Conservation (phyloP, 2,888 invertebrate genomes). For the Macroteleia sp. region DNA sequence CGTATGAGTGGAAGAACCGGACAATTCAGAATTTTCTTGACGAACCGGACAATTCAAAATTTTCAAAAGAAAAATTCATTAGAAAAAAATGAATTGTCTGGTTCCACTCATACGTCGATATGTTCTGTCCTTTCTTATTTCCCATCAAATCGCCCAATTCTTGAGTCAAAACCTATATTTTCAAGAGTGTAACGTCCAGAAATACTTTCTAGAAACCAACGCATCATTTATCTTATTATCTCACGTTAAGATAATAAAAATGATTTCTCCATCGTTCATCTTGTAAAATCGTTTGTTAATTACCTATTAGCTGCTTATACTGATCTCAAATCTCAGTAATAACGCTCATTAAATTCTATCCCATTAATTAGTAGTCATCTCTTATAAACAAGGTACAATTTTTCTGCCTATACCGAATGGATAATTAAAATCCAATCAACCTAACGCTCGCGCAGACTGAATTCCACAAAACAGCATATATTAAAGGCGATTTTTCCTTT, state of each 20-base stretch:
- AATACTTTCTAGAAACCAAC: too few relatives aligned
- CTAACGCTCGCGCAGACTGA: constrained; percentile 12
- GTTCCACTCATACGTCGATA: too few relatives aligned
- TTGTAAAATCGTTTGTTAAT: not conserved
- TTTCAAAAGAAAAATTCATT: too few relatives aligned
- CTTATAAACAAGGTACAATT: constrained; percentile 18
- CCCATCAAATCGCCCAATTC: too few relatives aligned
- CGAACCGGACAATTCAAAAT: too few relatives aligned
- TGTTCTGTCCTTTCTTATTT: too few relatives aligned
- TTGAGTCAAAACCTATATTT: too few relatives aligned
- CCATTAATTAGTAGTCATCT: constrained; percentile 22
- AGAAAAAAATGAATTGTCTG: too few relatives aligned
- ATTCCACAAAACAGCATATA: constrained; percentile 36
- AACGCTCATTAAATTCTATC: constrained; percentile 7
- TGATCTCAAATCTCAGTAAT: constrained; percentile 12
- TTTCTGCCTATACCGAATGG: not conserved
- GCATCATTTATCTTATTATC: too few relatives aligned
- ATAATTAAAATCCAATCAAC: constrained; percentile 45
- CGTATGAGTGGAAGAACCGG: too few relatives aligned
- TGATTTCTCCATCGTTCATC: not conserved
- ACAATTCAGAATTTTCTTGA: too few relatives aligned
- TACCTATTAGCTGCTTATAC: not conserved
- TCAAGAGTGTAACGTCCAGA: too few relatives aligned
- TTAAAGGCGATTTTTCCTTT: constrained; percentile 40
- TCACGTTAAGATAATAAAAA: not conserved